Evolutionary conservation across 1,140 invertebrate species (phyloP).

Genomic region (Drosophila eugracilis): DNA sequence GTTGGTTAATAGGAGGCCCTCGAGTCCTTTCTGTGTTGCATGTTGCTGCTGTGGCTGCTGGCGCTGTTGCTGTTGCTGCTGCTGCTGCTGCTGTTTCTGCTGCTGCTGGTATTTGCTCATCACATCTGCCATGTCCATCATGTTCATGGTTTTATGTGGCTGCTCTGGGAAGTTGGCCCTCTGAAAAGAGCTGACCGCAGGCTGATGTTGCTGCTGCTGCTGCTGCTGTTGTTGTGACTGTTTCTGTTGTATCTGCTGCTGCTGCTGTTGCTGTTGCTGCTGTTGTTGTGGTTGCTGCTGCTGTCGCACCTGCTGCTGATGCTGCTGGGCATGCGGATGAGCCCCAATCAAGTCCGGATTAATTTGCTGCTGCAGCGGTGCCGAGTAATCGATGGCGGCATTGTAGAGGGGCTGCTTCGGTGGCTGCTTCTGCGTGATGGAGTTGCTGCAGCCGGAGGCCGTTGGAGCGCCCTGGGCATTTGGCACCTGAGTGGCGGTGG

Average conservation of each 20-base stretch:
- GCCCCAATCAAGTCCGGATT: constrained; percentile 81
- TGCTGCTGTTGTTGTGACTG: constrained; percentile 21
- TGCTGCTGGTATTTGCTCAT: constrained; percentile 70
- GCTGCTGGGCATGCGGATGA: constrained; percentile 81
- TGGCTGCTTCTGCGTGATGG: constrained; percentile 19
- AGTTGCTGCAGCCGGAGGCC: constrained; percentile 34
- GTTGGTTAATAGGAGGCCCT: constrained; percentile 52
- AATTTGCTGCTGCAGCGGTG: constrained; percentile 79
- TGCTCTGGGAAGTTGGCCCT: constrained; percentile 49
- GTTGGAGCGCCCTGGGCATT: constrained; percentile 60
- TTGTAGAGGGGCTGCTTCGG: constrained; percentile 71
- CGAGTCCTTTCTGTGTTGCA: constrained; percentile 33
- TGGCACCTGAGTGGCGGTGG: constrained; percentile 37
- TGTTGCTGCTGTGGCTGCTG: constrained; percentile 53
- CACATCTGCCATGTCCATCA: constrained; percentile 72
- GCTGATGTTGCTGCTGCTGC: constrained; percentile 37
- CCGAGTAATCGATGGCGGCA: constrained; percentile 80
- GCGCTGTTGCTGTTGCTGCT: constrained; percentile 29
- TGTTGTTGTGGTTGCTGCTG: constrained; percentile 52
- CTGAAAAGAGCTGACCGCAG: constrained; percentile 22
- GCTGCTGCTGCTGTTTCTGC: constrained; percentile 47
- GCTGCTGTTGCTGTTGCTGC: constrained; percentile 25
- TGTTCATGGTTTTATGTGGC: constrained; percentile 48
- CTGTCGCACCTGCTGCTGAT: constrained; percentile 72
- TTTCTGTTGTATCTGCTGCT: constrained; percentile 30